These are phyloP conservation scores for Drosophila austrosaltans DNA, from an alignment of 2,888 invertebrate genomes.

Conservation along the genomic window DNA sequence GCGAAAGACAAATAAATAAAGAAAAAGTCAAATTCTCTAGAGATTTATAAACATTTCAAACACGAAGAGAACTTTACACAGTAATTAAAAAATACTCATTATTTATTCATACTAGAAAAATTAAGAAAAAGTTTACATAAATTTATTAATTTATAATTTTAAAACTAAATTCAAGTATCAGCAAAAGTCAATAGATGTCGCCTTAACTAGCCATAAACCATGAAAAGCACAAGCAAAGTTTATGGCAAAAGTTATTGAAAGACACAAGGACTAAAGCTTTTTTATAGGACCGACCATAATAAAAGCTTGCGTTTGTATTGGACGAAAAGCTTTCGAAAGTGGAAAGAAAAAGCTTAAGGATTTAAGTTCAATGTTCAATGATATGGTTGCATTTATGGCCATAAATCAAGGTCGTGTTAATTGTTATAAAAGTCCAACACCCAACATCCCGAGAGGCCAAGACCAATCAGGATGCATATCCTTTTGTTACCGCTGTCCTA, in stretches of 20 bases:
- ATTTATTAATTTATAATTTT: neutral
- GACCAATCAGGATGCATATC: conserved; percentile 28
- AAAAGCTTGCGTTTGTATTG: neutral
- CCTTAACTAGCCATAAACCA: neutral
- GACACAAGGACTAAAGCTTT: neutral
- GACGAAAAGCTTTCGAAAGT: neutral
- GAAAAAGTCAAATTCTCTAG: too few species aligned
- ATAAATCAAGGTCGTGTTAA: conserved; percentile 2
- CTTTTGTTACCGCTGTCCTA: conserved; percentile 56
- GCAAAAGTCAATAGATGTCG: neutral
- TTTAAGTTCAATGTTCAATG: conserved; percentile 1
- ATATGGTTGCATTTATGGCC: neutral
- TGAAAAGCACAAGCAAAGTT: neutral
- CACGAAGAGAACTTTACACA: too few species aligned
- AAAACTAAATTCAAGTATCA: neutral
- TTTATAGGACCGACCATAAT: neutral
- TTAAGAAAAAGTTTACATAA: neutral
- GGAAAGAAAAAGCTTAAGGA: neutral
- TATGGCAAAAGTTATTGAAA: neutral
- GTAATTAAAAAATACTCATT: too few species aligned
- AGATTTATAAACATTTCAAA: too few species aligned
- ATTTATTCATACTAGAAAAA: too few species aligned
- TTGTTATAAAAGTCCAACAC: conserved; percentile 2
- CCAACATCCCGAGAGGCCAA: neutral
- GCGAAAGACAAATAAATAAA: too few species aligned